These are phyloP conservation scores for Rhinoraja longicauda DNA, from an alignment of 2,797 vertebrate genomes.

Conservation along the genomic window DNA sequence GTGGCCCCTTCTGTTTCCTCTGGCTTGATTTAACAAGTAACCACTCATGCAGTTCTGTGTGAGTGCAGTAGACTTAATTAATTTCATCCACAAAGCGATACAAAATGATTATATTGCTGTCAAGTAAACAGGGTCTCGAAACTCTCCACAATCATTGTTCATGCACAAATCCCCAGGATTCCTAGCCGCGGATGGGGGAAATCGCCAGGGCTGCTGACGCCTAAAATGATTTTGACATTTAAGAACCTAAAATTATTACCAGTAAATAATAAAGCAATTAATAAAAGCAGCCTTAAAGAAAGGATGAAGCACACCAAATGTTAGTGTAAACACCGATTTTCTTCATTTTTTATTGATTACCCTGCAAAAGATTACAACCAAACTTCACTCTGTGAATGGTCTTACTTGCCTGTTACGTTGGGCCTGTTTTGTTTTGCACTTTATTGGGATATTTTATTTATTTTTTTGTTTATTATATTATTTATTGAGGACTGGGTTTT, in stretches of 20 bases:
- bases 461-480: too few relatives aligned
- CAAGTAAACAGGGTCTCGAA: neutral
- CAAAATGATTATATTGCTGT: neutral
- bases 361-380: neutral
- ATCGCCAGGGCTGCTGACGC: neutral
- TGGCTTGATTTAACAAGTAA: conserved; percentile 30
- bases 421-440: too few relatives aligned
- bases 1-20: conserved; percentile 6
- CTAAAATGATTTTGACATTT: neutral
- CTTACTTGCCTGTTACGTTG: too few relatives aligned
- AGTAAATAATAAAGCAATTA: neutral
- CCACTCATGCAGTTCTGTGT: neutral
- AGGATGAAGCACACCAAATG: neutral
- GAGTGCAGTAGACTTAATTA: neutral
- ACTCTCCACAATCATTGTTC: neutral
- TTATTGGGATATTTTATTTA: too few relatives aligned
- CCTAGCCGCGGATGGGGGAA: neutral
- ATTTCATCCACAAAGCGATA: neutral
- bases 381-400: too few relatives aligned
- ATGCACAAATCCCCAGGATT: neutral
- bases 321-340: neutral
- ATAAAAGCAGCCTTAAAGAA: neutral
- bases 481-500: too few relatives aligned
- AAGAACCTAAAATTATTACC: neutral
- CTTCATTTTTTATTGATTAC: neutral